Conservation (phyloP, 1,140 invertebrate genomes). For the Ladona fulva region DNA sequence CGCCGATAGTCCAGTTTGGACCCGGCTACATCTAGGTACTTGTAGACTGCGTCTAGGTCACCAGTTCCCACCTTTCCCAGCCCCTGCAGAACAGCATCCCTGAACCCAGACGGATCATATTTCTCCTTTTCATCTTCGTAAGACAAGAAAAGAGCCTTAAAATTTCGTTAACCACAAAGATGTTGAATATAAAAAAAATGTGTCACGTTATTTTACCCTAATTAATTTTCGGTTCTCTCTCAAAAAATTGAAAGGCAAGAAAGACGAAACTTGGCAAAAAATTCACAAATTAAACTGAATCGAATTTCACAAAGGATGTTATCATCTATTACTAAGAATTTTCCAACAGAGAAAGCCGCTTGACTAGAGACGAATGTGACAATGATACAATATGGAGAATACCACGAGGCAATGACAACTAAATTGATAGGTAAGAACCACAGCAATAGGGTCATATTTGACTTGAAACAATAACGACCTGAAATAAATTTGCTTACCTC, state of each 20-base stretch:
- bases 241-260: no score
- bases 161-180: no score
- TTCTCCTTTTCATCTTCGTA: conserved; percentile 96
- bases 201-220: no score
- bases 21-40: conserved; percentile 86
- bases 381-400: not conserved
- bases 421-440: not conserved
- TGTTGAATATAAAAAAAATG: no score
- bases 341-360: not conserved
- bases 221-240: no score
- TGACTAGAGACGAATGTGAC: not conserved
- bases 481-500: conserved; percentile 55
- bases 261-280: no score
- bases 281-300: no score
- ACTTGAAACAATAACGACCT: conserved; percentile 15
- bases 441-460: not conserved
- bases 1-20: conserved; percentile 94
- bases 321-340: conserved; percentile 16
- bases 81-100: conserved; percentile 88
- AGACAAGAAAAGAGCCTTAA: no score
- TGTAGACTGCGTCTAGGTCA: conserved; percentile 85
- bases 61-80: conserved; percentile 83
- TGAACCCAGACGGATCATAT: conserved; percentile 94
- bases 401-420: not conserved
- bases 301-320: conserved; percentile 14